Base-by-base conservation (phyloP, 1,140 invertebrate genomes). In the Panonychus citri region DNA sequence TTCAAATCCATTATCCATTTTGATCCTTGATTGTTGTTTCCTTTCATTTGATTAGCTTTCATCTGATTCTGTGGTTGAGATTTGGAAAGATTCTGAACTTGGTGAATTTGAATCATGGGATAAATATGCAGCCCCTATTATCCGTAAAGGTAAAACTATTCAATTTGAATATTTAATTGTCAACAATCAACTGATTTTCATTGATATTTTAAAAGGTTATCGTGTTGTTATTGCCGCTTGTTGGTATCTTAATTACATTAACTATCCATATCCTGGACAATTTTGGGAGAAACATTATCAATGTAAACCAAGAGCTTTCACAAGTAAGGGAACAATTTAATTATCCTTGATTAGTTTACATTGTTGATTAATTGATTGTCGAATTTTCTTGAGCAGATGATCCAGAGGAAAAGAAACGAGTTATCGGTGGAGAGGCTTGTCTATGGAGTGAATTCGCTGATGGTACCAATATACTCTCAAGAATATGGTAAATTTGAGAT, bases 281-380 rank as follows among this genome's bases (percentile, higher is more conserved):
- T 72, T 74, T 59, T 75, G 73, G 73, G 58, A 61, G 39, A 63
- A 66, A 42, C 64, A 69, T 58, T 75, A 75, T 62, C 43, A 61
- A 10, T 73, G 72, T 19, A 27, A 51, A 21, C 49, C 49, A 13
- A 21, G 49, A 27, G 17, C 3, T 4, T 51, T 51, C 26, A 27
- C 17, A 26, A 24, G 49, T 51, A 27, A 24, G 43, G 7, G 42
- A 21, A 17, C 5, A 4, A 43, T 43, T 43, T 17, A 0, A n/a
- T 5, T 43, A 12, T 43, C 17, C 17, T 17, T 39, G 37, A 39
- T 39, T 7, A 39, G 37, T 17, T 39, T 10, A 39, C 37, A 39
- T 39, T 39, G 42, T 12, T 12, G 17, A 43, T 43, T 7, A 21
- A 43, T 21, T 43, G 1, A 43, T 43, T 43, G 7, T 21, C 42